phyloP scores from a whole-genome alignment of 2,888 invertebrate species.

The Apotomis turbidana region DNA sequence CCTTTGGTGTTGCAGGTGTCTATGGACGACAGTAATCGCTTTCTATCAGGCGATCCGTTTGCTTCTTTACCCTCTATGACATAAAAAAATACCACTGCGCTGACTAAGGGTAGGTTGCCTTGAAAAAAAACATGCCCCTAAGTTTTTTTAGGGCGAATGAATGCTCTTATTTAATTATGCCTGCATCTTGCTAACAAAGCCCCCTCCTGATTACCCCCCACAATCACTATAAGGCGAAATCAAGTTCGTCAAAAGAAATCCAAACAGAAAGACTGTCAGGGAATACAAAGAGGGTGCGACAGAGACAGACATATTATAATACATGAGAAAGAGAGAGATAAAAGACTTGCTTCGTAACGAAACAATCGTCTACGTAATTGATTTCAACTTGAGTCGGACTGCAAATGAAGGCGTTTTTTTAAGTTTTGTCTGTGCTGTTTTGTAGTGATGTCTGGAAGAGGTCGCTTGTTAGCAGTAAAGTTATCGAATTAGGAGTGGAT shows the following conservation, averaged over 20 bases:
- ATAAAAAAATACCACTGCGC: too few relatives aligned
- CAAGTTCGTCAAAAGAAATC: slow-evolving; percentile 81
- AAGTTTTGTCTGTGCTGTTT: slow-evolving; percentile 24
- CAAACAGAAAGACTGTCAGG: slow-evolving; percentile 59
- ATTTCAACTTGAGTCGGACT: slow-evolving; percentile 77
- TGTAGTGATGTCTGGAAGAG: slow-evolving; percentile 3
- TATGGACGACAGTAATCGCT: too few relatives aligned
- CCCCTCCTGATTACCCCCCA: slow-evolving; percentile 35
- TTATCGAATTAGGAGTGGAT: background rate
- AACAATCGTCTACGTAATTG: slow-evolving; percentile 82
- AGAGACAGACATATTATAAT: slow-evolving; percentile 27
- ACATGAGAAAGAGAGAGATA: slow-evolving; percentile 52
- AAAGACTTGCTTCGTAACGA: slow-evolving; percentile 79
- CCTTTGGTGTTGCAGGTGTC: too few relatives aligned
- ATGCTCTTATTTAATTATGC: slow-evolving; percentile 5
- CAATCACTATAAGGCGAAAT: slow-evolving; percentile 57
- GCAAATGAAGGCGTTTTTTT: slow-evolving; percentile 66
- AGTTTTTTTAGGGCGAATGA: background rate
- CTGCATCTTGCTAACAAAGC: background rate
- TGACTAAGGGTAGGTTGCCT: too few relatives aligned
- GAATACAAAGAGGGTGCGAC: slow-evolving; percentile 72
- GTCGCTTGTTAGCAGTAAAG: slow-evolving; percentile 4
- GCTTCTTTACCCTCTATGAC: too few relatives aligned
- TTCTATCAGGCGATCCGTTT: too few relatives aligned
- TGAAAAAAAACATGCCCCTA: background rate